Percentiles rank a stretch among this genome's conserved stretches.
These are phyloP conservation scores for Leiothrix lutea DNA, from an alignment of 2,113 vertebrate genomes.

Conservation along the genomic window DNA sequence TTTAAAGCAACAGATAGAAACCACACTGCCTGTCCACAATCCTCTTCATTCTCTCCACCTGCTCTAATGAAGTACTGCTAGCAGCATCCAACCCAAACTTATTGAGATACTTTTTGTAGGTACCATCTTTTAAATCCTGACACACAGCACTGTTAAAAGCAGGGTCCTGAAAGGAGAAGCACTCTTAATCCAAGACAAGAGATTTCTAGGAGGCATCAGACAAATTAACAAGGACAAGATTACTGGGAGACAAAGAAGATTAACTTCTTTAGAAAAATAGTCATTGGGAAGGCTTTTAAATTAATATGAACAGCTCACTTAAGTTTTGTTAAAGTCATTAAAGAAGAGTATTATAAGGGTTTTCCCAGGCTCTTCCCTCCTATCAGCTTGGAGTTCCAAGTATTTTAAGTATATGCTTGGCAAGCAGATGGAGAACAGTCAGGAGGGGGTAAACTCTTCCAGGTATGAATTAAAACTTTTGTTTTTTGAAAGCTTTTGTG, in stretches of 20 bases:
- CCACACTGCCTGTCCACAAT: not conserved
- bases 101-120: not conserved
- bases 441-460: not conserved
- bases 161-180: not conserved
- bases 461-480: not conserved
- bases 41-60: not conserved
- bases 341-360: not conserved
- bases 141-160: not conserved
- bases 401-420: not conserved
- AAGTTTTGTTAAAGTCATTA: not conserved
- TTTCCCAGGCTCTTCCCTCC: not conserved
- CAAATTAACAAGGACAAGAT: not conserved
- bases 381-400: not conserved
- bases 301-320: not conserved
- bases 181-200: not conserved
- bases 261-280: not conserved
- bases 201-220: not conserved
- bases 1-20: not conserved
- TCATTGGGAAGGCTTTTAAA: not conserved
- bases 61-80: not conserved
- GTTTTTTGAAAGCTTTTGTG: not conserved
- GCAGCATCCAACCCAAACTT: not conserved
- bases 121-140: not conserved
- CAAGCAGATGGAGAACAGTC: not conserved
- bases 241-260: not conserved